Percentiles rank a stretch among this genome's conserved stretches.
Evolutionary conservation across 2,888 invertebrate genomes (phyloP).

Genomic region (Seira musarum): DNA sequence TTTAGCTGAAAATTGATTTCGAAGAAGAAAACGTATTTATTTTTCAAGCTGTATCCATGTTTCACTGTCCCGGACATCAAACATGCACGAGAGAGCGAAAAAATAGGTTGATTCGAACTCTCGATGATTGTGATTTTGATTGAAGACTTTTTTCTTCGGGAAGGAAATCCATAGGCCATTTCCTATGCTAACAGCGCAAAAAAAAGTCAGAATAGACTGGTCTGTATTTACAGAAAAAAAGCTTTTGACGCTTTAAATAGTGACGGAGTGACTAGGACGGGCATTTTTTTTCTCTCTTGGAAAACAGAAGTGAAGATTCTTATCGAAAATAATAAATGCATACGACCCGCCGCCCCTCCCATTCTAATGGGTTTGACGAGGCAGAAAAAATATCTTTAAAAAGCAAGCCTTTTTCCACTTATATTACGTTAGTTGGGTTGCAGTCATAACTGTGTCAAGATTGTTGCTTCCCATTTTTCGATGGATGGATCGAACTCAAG

Average conservation of each 20-base stretch:
- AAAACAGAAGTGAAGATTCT: conserved; percentile 53
- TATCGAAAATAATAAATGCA: conserved; percentile 65
- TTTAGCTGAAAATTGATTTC: conserved; percentile 4
- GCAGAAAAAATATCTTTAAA: conserved; percentile 43
- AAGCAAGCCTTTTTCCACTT: conserved; percentile 45
- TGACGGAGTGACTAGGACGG: not conserved
- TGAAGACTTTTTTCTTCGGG: not conserved
- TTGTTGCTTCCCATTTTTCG: conserved; percentile 18
- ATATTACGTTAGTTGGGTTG: too few species aligned
- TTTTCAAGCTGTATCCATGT: not conserved
- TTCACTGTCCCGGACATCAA: not conserved
- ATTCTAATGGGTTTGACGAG: conserved; percentile 65
- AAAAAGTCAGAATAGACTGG: too few species aligned
- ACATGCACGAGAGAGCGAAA: too few species aligned
- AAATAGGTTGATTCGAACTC: not conserved
- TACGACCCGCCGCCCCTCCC: conserved; percentile 58
- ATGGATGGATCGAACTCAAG: not conserved
- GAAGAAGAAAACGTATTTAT: not conserved
- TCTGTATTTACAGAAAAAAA: too few species aligned
- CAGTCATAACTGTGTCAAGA: conserved; percentile 44
- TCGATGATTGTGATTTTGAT: not conserved
- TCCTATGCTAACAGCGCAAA: not conserved
- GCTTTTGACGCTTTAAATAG: conserved; percentile 4
- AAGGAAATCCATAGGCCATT: not conserved
- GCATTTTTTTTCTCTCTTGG: conserved; percentile 29